Percentiles rank a stretch among this genome's conserved stretches.
Conservation (phyloP, 2,797 vertebrate species). For the Danio albolineatus region DNA sequence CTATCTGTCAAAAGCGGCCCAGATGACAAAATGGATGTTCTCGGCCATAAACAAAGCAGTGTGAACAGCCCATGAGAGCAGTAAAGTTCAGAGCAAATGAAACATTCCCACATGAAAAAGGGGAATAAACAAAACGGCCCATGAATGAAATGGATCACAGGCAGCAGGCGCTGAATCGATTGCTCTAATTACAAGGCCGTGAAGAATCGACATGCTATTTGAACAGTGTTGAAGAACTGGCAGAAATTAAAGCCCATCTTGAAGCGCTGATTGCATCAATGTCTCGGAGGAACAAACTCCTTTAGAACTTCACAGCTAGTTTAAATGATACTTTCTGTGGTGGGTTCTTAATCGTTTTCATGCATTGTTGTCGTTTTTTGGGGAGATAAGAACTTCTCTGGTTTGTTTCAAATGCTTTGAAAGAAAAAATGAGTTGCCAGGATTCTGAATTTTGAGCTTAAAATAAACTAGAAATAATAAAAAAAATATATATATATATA, state of each 20-base stretch:
- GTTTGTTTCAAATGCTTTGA: neutral
- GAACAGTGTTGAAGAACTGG: conserved; percentile 23
- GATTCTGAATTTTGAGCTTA: neutral
- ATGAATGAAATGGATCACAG: conserved; percentile 37
- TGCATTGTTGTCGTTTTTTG: neutral
- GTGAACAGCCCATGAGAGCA: conserved; percentile 18
- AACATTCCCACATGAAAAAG: conserved; percentile 49
- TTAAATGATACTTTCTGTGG: conserved; percentile 11
- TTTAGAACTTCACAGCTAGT: neutral
- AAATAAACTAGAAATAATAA: neutral
- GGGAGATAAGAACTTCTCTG: conserved; percentile 23
- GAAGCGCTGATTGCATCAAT: conserved; percentile 38
- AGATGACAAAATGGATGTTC: conserved; percentile 40
- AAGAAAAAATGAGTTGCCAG: too few species aligned
- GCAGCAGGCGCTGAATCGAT: conserved; percentile 41
- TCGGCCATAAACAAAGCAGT: conserved; percentile 42
- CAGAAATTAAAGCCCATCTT: conserved; percentile 26
- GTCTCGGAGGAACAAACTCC: conserved; percentile 11
- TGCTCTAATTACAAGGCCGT: conserved; percentile 45
- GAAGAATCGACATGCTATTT: conserved; percentile 23
- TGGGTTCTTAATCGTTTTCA: conserved; percentile 23
- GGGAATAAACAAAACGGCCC: conserved; percentile 31
- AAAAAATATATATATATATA: too few species aligned
- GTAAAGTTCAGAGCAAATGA: conserved; percentile 44
- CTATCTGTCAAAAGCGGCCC: conserved; percentile 46